Evolutionary conservation across 2,797 vertebrate species (phyloP).

Genomic region (Psittacula derbiana): DNA sequence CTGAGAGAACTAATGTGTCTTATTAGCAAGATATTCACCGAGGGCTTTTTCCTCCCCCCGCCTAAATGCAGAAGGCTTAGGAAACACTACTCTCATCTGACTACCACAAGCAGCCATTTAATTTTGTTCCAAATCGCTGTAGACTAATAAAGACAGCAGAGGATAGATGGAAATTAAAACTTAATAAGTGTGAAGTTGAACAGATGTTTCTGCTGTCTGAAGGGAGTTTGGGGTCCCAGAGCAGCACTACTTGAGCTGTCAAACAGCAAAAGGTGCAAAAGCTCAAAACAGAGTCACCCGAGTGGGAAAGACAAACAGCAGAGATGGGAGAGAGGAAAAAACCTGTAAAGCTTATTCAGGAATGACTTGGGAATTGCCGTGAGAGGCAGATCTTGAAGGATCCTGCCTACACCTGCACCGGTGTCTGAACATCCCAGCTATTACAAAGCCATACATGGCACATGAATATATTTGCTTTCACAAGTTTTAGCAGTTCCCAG

Average conservation of each 20-base stretch:
- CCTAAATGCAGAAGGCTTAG: not conserved
- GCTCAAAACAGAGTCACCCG: not conserved
- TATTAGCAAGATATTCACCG: not conserved
- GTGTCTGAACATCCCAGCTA: not conserved
- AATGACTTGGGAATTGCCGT: not conserved
- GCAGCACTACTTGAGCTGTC: not conserved
- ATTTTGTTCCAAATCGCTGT: constrained; percentile 20
- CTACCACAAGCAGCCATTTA: not conserved
- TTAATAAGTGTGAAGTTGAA: not conserved
- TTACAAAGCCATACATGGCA: not conserved
- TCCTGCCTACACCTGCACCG: not conserved
- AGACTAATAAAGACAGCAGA: constrained; percentile 33
- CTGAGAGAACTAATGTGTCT: not conserved
- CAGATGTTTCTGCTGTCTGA: constrained; percentile 15
- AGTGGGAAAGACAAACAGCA: not conserved
- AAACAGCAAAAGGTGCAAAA: not conserved
- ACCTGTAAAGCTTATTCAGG: not conserved
- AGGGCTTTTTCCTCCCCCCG: not conserved
- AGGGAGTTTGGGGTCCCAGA: not conserved
- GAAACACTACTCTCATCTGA: constrained; percentile 13
- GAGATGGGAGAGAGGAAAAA: not conserved
- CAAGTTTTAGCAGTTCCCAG: not conserved
- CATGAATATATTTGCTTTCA: not conserved
- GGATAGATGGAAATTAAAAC: not conserved
- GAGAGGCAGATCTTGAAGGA: not conserved